A percentile compares a stretch with the other conserved stretches of the same genome.
Conservation (phyloP, 1,140 invertebrate species). For the Marisa cornuarietis region DNA sequence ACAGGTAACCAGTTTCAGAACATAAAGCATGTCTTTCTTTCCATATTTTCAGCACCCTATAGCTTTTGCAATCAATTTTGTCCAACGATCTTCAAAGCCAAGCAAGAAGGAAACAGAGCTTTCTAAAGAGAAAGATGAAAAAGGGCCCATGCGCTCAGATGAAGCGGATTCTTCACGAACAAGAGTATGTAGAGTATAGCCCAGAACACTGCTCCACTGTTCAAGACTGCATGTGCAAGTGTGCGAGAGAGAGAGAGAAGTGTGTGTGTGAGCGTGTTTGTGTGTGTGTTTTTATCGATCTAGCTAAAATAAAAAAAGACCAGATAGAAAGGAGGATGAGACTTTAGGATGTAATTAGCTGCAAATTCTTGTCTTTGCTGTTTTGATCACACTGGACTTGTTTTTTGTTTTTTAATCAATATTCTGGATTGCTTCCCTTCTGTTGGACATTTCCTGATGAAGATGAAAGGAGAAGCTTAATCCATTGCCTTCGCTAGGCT, state of each 20-base stretch:
- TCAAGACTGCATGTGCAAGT: not conserved
- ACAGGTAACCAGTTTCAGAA: too few species aligned
- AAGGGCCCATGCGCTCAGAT: slow-evolving; percentile 43
- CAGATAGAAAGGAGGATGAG: too few species aligned
- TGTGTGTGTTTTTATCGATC: not conserved
- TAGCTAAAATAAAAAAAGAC: too few species aligned
- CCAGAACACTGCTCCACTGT: not conserved
- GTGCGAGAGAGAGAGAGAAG: not conserved
- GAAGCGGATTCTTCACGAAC: slow-evolving; percentile 54
- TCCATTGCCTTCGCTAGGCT: too few species aligned
- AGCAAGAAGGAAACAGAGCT: slow-evolving; percentile 37
- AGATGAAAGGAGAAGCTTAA: too few species aligned
- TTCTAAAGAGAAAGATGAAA: slow-evolving; percentile 33
- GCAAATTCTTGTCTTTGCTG: not conserved
- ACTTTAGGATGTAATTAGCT: too few species aligned
- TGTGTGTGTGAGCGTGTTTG: not conserved
- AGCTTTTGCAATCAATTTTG: slow-evolving; percentile 53
- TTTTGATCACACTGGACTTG: not conserved
- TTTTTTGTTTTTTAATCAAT: not conserved
- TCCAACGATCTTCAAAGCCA: slow-evolving; percentile 45
- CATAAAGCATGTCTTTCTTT: not conserved
- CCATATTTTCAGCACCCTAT: slow-evolving; percentile 48
- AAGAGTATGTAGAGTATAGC: slow-evolving; percentile 35
- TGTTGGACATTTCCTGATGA: not conserved
- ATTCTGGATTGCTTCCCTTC: not conserved